A percentile compares a stretch with the other conserved stretches of the same genome.
These are phyloP conservation scores for Mycetomoellerius zeteki DNA, from an alignment of 1,140 invertebrate species.

Conservation along the genomic window DNA sequence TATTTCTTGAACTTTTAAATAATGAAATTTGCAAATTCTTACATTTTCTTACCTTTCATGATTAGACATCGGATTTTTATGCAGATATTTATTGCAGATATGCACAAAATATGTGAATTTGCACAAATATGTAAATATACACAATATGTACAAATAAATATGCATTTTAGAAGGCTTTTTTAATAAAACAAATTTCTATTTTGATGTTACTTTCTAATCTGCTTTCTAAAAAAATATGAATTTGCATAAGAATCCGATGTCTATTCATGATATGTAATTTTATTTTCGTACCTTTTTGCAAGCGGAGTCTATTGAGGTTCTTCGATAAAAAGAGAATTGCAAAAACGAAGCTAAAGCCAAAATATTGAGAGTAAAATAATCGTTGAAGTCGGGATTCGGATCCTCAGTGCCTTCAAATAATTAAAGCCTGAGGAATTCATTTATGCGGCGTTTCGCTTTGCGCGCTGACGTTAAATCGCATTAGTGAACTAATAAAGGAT, in stretches of 20 bases:
- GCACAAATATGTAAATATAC: too few relatives aligned
- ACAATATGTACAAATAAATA: too few relatives aligned
- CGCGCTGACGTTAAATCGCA: slow-evolving; percentile 31
- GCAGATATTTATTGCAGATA: too few relatives aligned
- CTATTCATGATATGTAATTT: neutral
- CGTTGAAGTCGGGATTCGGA: neutral
- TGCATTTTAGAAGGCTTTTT: too few relatives aligned
- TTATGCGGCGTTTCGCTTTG: slow-evolving; percentile 20
- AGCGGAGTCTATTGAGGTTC: neutral
- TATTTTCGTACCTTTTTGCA: neutral
- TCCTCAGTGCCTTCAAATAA: slow-evolving; percentile 1
- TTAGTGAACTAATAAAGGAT: slow-evolving; percentile 22
- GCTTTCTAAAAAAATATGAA: too few relatives aligned
- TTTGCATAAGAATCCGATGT: too few relatives aligned
- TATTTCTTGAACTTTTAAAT: neutral
- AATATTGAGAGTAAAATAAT: neutral
- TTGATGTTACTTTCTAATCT: too few relatives aligned
- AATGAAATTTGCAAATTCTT: neutral
- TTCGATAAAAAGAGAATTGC: neutral
- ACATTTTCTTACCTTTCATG: neutral
- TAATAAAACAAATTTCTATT: too few relatives aligned
- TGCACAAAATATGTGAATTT: too few relatives aligned
- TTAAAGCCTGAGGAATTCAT: slow-evolving; percentile 27
- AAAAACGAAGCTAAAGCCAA: neutral
- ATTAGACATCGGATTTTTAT: too few relatives aligned